phyloP scores from a whole-genome alignment of 1,140 invertebrate genomes.

The Aethina tumida region DNA sequence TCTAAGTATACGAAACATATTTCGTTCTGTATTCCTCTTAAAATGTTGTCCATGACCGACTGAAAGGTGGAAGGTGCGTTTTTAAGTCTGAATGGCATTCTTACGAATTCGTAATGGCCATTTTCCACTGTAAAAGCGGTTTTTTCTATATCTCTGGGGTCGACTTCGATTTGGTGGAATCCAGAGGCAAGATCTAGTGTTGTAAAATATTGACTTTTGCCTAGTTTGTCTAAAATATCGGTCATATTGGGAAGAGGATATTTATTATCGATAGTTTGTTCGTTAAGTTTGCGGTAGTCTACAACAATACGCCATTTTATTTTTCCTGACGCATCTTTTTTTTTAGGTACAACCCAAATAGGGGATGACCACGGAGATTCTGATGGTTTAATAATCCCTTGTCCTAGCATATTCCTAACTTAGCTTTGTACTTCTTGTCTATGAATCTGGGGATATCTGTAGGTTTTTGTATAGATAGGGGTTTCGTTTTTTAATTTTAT shows the following conservation, averaged over 20 bases:
- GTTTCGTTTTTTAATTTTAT: slow-evolving; percentile 9
- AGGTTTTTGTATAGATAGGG: slow-evolving; percentile 12
- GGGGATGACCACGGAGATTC: slow-evolving; percentile 10
- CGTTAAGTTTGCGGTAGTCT: slow-evolving; percentile 35
- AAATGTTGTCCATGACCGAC: slow-evolving; percentile 12
- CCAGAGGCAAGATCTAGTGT: slow-evolving; percentile 32
- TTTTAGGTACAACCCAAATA: slow-evolving; percentile 6
- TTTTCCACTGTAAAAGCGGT: slow-evolving; percentile 28
- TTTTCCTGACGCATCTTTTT: slow-evolving; percentile 2
- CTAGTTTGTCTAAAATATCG: slow-evolving; percentile 30
- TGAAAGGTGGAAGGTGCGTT: slow-evolving; percentile 12
- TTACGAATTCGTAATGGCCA: slow-evolving; percentile 18
- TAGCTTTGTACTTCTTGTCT: slow-evolving; percentile 11
- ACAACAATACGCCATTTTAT: slow-evolving; percentile 11
- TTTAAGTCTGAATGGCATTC: slow-evolving; percentile 14
- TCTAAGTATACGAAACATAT: slow-evolving; percentile 14
- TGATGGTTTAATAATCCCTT: too few species aligned
- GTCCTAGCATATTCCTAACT: slow-evolving; percentile 11
- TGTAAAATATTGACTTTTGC: slow-evolving; percentile 28
- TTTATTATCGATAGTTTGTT: slow-evolving; percentile 33
- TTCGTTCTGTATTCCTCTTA: slow-evolving; percentile 11
- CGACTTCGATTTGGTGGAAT: slow-evolving; percentile 13
- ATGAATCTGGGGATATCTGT: slow-evolving; percentile 12
- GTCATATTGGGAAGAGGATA: slow-evolving; percentile 39
- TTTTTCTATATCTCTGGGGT: slow-evolving; percentile 25